Base-by-base conservation (phyloP, 1,140 invertebrate species). In the Caenorhabditis inopinata region DNA sequence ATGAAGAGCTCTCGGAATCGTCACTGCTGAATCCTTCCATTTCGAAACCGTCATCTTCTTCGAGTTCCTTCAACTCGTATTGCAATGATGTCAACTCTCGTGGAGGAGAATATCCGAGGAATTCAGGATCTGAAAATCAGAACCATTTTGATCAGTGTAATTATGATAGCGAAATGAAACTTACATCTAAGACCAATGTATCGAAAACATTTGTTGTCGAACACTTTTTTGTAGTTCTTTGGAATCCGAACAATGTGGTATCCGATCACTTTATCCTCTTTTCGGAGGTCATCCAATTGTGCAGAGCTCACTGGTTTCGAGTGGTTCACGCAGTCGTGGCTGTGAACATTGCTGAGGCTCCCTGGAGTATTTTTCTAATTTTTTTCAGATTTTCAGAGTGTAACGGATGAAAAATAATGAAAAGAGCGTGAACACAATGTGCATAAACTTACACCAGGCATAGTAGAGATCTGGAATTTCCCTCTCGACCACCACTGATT, bases 181-280 rank as follows among this genome's bases (percentile, higher is more conserved):
- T 58, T 27, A 68, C 58, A 68, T 68, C 58, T n/a, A 1, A 68
- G n/a, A 6, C 58, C 58, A 11, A 68, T 68, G n/a, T 68, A 68
- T 68, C 58, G 35, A 18, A 38, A 18, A 16, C 58, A 68, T 9
- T 68, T 68, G 32, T 68, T 38, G 27, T 68, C 58, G 18, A 68
- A 68, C 14, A 68, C n/a, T 18, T 68, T 68, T n/a, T 68, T 68
- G n/a, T 68, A 21, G n/a, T 68, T 68, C 58, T 68, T 68, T 68
- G 58, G 58, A 18, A 68, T 18, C 38, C 58, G 29, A 11, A 68
- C 32, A 68, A 68, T 68, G n/a, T 68, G 58, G n/a, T 68, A 68
- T 35, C 58, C 58, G 7, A 68, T 9, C 29, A 68, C 58, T 42
- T 68, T 68, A 14, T 68, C 58, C 27, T 38, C 58, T 0, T 68